A percentile compares a stretch with the other conserved stretches of the same genome.
Evolutionary conservation across 2,888 invertebrate species (phyloP).

Genomic region (Drosophila mimica): DNA sequence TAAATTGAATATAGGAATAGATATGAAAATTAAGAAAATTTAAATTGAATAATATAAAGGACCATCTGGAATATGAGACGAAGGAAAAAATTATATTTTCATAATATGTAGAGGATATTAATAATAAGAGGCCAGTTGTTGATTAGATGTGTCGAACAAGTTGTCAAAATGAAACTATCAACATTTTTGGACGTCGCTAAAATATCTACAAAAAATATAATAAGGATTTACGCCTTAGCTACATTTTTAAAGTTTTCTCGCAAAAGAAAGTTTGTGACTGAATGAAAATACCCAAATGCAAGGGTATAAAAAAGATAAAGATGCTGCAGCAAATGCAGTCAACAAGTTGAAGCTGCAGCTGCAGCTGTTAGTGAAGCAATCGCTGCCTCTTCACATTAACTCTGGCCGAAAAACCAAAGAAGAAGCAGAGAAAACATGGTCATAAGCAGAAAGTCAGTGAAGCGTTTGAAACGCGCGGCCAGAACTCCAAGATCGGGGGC

Average conservation of each 20-base stretch:
- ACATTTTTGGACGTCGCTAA: background rate
- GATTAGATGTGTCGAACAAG: too few relatives aligned
- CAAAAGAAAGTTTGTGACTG: background rate
- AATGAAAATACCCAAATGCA: background rate
- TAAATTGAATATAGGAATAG: background rate
- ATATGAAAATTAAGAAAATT: background rate
- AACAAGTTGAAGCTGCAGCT: constrained; percentile 26
- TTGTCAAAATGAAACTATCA: too few relatives aligned
- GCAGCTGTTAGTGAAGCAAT: constrained; percentile 36
- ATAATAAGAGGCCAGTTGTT: too few relatives aligned
- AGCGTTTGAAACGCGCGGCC: constrained; percentile 62
- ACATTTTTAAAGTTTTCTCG: too few relatives aligned
- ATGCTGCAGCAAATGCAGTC: constrained; percentile 25
- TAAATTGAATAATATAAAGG: background rate
- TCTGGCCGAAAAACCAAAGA: constrained; percentile 2
- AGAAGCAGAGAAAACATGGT: constrained; percentile 10
- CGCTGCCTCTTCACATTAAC: background rate
- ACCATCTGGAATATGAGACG: background rate
- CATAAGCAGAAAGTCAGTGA: constrained; percentile 58
- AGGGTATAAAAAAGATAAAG: constrained; percentile 18
- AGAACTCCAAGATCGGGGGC: constrained; percentile 72
- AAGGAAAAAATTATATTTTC: too few relatives aligned
- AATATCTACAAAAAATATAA: background rate
- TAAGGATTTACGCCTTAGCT: too few relatives aligned
- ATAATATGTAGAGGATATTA: too few relatives aligned